Evolutionary conservation across 2,113 vertebrate species (phyloP), one percentile per base, ranked within the genome.

Genomic region (Hyperoodon ampullatus): DNA sequence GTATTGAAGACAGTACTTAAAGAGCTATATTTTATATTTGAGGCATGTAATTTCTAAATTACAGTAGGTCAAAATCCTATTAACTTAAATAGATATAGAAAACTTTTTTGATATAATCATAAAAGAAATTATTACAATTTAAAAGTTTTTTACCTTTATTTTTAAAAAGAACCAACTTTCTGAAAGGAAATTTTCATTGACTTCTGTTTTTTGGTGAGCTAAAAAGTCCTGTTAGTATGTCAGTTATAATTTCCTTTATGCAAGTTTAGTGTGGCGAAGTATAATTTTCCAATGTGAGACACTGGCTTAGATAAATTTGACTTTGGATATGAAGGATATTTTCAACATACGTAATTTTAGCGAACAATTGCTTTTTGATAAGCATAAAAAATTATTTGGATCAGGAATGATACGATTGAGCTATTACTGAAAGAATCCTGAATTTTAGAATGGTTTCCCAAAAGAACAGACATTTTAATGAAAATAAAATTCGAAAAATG

Each of bases 111-210:
- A 58, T 96, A 91, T 68, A 81, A 89, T 80, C 24, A 24, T 93
- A 75, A 97, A 90, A 93, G 28, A 44, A 98, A 93, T 86, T 30
- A 33, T 66, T 95, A 80, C 42, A 86, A 47, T 65, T 96, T 84
- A n/a, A 60, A 90, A 65, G 9, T 88, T 95, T 97, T 97, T 97
- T 85, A 68, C 72, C 50, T 92, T 93, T 94, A 93, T 87, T 98
- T 97, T 97, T 87, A 89, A 96, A 84, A 95, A 92, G 42, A 97
- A 63, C 83, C 86, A 94, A 23, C 70, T 97, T 97, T 94, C 70
- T 96, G 42, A 94, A 97, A 78, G 87, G 68, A 92, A 95, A 81
- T 33, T 74, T 86, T 91, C 63, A 91, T 78, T 96, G 72, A 95
- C 44, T 92, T 93, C 9, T 83, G 16, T 60, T 61, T n/a, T 75